Evolutionary conservation across 2,888 invertebrate species (phyloP).

Genomic region (Lasioglossum pauxillum): DNA sequence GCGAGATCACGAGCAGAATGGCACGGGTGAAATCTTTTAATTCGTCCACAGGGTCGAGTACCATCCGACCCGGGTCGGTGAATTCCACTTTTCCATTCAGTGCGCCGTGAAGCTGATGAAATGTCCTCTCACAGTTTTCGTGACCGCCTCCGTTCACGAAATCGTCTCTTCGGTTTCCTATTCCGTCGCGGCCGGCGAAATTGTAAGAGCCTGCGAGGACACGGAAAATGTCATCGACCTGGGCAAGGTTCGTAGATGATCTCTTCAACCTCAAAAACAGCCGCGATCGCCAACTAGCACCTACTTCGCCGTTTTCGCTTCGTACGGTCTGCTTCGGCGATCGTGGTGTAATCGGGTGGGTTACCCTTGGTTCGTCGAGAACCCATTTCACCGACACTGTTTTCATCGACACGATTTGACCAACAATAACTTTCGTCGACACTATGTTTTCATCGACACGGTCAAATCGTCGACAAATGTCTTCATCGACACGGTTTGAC

Average conservation of each 20-base stretch:
- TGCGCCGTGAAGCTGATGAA: slow-evolving; percentile 86
- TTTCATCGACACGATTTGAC: too few species aligned
- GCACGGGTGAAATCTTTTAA: slow-evolving; percentile 34
- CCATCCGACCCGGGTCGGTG: slow-evolving; percentile 86
- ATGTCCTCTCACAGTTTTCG: slow-evolving; percentile 85
- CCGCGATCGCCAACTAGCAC: not conserved
- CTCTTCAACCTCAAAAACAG: not conserved
- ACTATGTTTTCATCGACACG: too few species aligned
- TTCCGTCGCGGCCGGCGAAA: slow-evolving; percentile 70
- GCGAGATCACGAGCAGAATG: not conserved
- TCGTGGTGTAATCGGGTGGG: not conserved
- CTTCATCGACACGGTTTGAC: too few species aligned
- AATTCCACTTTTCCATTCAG: slow-evolving; percentile 86
- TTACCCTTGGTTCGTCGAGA: too few species aligned
- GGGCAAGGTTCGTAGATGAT: slow-evolving; percentile 79
- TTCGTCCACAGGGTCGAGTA: slow-evolving; percentile 85
- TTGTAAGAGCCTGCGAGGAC: slow-evolving; percentile 72
- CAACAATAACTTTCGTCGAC: too few species aligned
- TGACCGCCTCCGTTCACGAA: slow-evolving; percentile 86
- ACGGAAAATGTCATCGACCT: slow-evolving; percentile 82
- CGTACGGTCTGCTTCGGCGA: not conserved
- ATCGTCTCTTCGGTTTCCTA: slow-evolving; percentile 86
- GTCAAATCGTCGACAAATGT: too few species aligned
- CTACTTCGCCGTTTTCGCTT: not conserved
- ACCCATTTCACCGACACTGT: too few species aligned